Evolutionary conservation across 2,113 vertebrate genomes (phyloP).

Genomic region (Australoheros scitulus): DNA sequence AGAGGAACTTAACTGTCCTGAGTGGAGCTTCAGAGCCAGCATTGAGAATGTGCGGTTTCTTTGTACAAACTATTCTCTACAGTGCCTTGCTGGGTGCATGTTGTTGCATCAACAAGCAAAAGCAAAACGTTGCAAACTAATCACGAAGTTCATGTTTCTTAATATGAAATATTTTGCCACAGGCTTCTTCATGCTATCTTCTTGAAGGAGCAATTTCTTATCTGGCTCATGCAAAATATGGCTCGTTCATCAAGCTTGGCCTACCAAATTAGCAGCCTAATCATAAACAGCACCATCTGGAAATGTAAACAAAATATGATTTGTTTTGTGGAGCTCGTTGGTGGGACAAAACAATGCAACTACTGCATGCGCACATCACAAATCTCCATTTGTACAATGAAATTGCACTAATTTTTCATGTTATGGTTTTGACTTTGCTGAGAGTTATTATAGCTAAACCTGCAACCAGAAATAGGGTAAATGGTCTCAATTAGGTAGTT

Average conservation of each 20-base stretch:
- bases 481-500: neutral
- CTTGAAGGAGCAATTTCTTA: neutral
- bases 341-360: neutral
- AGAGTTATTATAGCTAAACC: neutral
- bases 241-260: neutral
- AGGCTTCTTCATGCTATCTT: neutral
- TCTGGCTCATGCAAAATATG: neutral
- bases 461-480: neutral
- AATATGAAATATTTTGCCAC: neutral
- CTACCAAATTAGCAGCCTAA: neutral
- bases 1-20: neutral
- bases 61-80: neutral
- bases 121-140: neutral
- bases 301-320: neutral
- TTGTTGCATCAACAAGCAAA: neutral
- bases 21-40: neutral
- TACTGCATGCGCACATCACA: neutral
- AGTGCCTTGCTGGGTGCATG: neutral
- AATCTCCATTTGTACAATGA: neutral
- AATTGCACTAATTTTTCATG: neutral
- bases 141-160: neutral
- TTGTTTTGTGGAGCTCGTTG: neutral
- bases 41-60: neutral
- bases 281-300: neutral
- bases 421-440: neutral